These are phyloP conservation scores for Tretioscincus oriximinensis DNA, from an alignment of 2,113 vertebrate genomes.

Conservation along the genomic window DNA sequence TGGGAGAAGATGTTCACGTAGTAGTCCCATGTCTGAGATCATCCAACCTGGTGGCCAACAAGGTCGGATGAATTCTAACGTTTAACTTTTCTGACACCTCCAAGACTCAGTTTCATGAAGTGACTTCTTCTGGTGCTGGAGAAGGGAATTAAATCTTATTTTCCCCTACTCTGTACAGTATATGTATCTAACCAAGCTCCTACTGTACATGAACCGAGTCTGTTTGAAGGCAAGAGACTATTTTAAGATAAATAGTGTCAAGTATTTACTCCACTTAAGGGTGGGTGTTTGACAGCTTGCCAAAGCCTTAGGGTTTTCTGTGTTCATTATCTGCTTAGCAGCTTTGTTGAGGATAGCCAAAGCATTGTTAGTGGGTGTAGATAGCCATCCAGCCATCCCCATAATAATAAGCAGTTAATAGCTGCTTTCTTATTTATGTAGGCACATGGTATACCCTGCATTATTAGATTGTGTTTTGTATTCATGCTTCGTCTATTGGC, in stretches of 20 bases:
- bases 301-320: slow-evolving; percentile 59
- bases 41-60: too few species aligned
- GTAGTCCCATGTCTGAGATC: too few species aligned
- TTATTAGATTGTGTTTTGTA: slow-evolving; percentile 14
- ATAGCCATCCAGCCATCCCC: slow-evolving; percentile 25
- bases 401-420: slow-evolving; percentile 34
- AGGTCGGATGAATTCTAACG: too few species aligned
- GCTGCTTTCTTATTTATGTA: slow-evolving; percentile 17
- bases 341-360: slow-evolving; percentile 46
- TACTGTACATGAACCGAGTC: background rate
- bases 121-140: too few species aligned
- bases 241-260: slow-evolving; percentile 15
- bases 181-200: too few species aligned
- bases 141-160: too few species aligned
- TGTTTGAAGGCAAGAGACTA: background rate
- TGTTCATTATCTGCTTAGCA: slow-evolving; percentile 43
- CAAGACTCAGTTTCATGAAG: too few species aligned
- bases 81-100: too few species aligned
- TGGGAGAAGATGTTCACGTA: too few species aligned
- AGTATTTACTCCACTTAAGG: slow-evolving; percentile 16
- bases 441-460: rapidly evolving
- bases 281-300: slow-evolving; percentile 53
- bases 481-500: slow-evolving; percentile 3
- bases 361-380: slow-evolving; percentile 45
- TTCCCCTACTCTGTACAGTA: too few species aligned